A percentile compares a stretch with the other conserved stretches of the same genome.
Evolutionary conservation across 2,113 vertebrate genomes (phyloP).

Genomic region (Anarhynchus alexandrinus): DNA sequence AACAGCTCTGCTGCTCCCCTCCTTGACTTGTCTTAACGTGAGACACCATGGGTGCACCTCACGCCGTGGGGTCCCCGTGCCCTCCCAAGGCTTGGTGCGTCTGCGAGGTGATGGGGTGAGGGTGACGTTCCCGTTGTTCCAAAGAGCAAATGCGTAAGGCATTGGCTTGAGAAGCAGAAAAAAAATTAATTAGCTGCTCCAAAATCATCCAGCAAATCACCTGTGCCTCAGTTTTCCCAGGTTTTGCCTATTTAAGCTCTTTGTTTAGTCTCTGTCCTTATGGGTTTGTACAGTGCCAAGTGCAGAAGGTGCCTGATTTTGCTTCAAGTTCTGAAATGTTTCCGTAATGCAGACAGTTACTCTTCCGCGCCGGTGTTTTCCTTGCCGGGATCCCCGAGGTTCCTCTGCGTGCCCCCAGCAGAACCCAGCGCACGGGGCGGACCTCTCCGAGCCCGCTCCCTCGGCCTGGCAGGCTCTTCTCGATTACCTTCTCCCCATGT

Average conservation of each 20-base stretch:
- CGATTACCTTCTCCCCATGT: slow-evolving; percentile 28
- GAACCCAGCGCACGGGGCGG: not conserved
- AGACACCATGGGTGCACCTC: not conserved
- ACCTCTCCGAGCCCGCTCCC: not conserved
- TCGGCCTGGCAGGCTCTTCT: slow-evolving; percentile 8
- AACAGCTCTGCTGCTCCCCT: rapidly evolving
- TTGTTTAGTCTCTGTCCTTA: not conserved
- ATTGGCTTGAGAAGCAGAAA: not conserved
- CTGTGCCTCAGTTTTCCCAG: not conserved
- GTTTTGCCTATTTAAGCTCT: not conserved
- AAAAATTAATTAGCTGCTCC: not conserved
- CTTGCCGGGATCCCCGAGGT: not conserved
- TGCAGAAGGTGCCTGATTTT: not conserved
- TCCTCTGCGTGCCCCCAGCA: not conserved
- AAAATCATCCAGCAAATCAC: not conserved
- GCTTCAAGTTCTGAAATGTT: not conserved
- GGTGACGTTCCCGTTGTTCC: rapidly evolving
- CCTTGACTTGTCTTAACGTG: rapidly evolving
- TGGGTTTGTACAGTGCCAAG: not conserved
- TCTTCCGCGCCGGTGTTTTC: not conserved
- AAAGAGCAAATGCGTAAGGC: not conserved
- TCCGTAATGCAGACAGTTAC: not conserved
- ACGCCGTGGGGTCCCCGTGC: rapidly evolving
- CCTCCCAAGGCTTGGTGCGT: not conserved
- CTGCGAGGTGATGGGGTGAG: not conserved